Percentiles rank a stretch among this genome's conserved stretches.
Evolutionary conservation across 2,888 invertebrate genomes (phyloP).

Genomic region (Epinotia demarniana): DNA sequence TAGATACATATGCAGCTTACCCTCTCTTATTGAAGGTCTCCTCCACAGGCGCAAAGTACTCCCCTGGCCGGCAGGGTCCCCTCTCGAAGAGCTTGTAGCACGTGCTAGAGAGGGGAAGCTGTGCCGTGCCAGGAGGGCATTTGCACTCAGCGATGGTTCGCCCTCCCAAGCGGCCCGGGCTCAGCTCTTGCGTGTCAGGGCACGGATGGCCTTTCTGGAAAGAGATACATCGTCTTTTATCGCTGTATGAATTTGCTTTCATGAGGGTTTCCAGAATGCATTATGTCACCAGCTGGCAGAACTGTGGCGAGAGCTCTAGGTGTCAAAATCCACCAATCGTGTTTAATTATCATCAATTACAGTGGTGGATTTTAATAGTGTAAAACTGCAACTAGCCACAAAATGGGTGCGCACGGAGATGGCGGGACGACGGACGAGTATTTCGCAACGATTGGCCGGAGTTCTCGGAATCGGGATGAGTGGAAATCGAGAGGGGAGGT

Average conservation of each 20-base stretch:
- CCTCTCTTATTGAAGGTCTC: conserved; percentile 82
- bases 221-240: not conserved
- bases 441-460: no score
- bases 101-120: conserved; percentile 87
- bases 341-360: no score
- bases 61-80: conserved; percentile 89
- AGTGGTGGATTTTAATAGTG: no score
- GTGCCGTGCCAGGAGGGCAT: conserved; percentile 92
- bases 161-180: conserved; percentile 84
- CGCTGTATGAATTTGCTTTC: not conserved
- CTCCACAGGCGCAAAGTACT: conserved; percentile 90
- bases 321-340: no score
- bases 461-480: no score
- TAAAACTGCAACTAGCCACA: no score
- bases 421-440: no score
- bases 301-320: no score
- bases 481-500: no score
- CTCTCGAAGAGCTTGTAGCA: conserved; percentile 90
- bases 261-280: not conserved
- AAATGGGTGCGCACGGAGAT: no score
- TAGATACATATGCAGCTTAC: conserved; percentile 63
- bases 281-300: no score
- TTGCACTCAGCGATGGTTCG: conserved; percentile 90
- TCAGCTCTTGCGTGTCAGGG: conserved; percentile 93
- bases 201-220: conserved; percentile 90